These are phyloP conservation scores for Cetonia aurata DNA, from an alignment of 2,888 invertebrate genomes.

Conservation along the genomic window DNA sequence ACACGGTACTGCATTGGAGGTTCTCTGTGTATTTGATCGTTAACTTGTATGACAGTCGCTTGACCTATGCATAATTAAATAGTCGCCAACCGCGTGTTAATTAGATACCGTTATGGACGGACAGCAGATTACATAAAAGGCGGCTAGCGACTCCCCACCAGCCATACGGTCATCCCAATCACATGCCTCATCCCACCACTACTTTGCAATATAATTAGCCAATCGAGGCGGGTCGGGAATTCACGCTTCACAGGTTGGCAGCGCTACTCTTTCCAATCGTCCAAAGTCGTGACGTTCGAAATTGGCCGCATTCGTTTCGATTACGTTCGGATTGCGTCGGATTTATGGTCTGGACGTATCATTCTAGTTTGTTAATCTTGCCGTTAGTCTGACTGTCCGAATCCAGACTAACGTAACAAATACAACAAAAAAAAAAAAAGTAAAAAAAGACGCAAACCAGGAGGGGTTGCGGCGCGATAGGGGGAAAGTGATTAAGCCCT, in stretches of 20 bases:
- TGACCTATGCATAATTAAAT: too few species aligned
- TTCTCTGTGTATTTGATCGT: too few species aligned
- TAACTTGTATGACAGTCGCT: too few species aligned
- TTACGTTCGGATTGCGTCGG: conserved; percentile 53
- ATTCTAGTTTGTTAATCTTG: conserved; percentile 25
- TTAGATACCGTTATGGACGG: too few species aligned
- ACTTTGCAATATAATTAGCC: conserved; percentile 30
- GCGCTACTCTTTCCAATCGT: conserved; percentile 50
- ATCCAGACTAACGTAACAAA: neutral
- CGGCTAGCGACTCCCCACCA: too few species aligned
- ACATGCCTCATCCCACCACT: neutral
- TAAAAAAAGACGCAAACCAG: neutral
- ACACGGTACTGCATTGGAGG: too few species aligned
- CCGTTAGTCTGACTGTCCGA: neutral
- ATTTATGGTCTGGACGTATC: conserved; percentile 50
- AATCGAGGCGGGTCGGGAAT: conserved; percentile 42
- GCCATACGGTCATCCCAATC: too few species aligned
- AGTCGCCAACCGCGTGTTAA: too few species aligned
- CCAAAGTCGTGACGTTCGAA: conserved; percentile 54
- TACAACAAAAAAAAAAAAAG: conserved; percentile 1
- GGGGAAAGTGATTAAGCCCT: conserved; percentile 25
- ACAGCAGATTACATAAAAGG: too few species aligned
- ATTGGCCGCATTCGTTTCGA: conserved; percentile 58
- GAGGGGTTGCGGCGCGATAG: neutral
- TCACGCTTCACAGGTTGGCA: conserved; percentile 45